Conservation (phyloP, 1,140 invertebrate genomes). For the Drosophila grimshawi region DNA sequence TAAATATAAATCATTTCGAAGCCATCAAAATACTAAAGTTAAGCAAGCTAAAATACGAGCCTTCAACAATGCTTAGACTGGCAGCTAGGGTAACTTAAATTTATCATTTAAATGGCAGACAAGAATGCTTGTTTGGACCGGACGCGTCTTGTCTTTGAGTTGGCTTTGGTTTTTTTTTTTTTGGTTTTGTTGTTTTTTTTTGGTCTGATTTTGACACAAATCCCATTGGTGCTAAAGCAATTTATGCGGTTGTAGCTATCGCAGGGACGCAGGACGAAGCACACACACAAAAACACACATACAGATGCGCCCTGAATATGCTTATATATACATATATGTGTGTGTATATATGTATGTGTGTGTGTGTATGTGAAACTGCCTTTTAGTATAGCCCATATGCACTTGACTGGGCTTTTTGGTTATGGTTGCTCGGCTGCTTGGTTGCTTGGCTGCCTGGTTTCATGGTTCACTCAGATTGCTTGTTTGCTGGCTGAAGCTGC, state of each 20-base stretch:
- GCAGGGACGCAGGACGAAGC: slow-evolving; percentile 15
- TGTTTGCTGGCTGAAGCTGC: slow-evolving; percentile 46
- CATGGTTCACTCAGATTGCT: slow-evolving; percentile 56
- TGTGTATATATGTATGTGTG: slow-evolving; percentile 21
- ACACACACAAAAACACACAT: slow-evolving; percentile 24
- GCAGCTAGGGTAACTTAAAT: slow-evolving; percentile 30
- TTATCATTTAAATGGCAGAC: slow-evolving; percentile 23
- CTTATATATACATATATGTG: slow-evolving; percentile 17
- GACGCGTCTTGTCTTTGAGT: slow-evolving; percentile 60
- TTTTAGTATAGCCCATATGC: slow-evolving; percentile 51
- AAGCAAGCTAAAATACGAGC: too few species aligned
- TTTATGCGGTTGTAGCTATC: slow-evolving; percentile 72
- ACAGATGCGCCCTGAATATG: slow-evolving; percentile 51
- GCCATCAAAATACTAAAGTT: neutral
- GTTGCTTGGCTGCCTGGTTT: slow-evolving; percentile 20
- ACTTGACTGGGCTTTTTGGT: slow-evolving; percentile 68
- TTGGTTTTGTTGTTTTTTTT: slow-evolving; percentile 33
- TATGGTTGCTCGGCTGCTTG: slow-evolving; percentile 48
- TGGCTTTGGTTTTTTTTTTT: slow-evolving; percentile 23
- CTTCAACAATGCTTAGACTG: neutral
- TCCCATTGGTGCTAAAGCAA: slow-evolving; percentile 82
- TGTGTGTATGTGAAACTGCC: neutral
- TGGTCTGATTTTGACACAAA: slow-evolving; percentile 78
- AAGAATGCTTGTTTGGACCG: slow-evolving; percentile 25
- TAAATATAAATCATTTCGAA: neutral